Percentiles rank a stretch among this genome's conserved stretches.
phyloP scores from a whole-genome alignment of 2,888 invertebrate species.

The Drosophila barbarae region DNA sequence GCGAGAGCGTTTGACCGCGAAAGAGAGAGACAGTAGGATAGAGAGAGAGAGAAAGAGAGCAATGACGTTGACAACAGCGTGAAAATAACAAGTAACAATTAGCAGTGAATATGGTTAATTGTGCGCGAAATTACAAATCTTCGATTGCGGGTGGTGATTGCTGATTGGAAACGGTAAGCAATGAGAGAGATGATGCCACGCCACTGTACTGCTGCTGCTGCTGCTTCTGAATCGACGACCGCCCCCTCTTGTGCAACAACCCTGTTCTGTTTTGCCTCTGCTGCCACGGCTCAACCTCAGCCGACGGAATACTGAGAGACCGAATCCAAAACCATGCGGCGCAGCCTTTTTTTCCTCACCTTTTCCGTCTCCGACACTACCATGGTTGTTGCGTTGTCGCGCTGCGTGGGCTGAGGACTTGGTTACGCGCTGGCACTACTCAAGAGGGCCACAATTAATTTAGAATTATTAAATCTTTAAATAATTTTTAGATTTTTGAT shows the following conservation, averaged over 20 bases:
- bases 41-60: slow-evolving; percentile 31
- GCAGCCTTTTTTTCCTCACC: slow-evolving; percentile 51
- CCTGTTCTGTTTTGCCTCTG: slow-evolving; percentile 56
- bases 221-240: slow-evolving; percentile 37
- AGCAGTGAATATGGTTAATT: slow-evolving; percentile 29
- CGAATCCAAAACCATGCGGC: slow-evolving; percentile 63
- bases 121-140: slow-evolving; percentile 27
- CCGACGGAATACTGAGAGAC: slow-evolving; percentile 11
- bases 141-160: slow-evolving; percentile 12
- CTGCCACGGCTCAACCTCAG: slow-evolving; percentile 57
- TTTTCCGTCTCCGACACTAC: slow-evolving; percentile 70
- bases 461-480: slow-evolving; percentile 29
- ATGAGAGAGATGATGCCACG: slow-evolving; percentile 54
- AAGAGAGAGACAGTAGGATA: slow-evolving; percentile 14
- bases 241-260: slow-evolving; percentile 63
- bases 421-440: slow-evolving; percentile 55
- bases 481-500: slow-evolving; percentile 28
- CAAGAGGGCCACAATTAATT: slow-evolving; percentile 32
- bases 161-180: slow-evolving; percentile 37
- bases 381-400: slow-evolving; percentile 47
- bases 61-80: slow-evolving; percentile 54
- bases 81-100: slow-evolving; percentile 41
- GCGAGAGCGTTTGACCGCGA: slow-evolving; percentile 27
- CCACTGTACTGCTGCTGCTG: slow-evolving; percentile 44
- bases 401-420: slow-evolving; percentile 32